These are phyloP conservation scores for Phasianus colchicus DNA, from an alignment of 2,113 vertebrate species.

Conservation along the genomic window DNA sequence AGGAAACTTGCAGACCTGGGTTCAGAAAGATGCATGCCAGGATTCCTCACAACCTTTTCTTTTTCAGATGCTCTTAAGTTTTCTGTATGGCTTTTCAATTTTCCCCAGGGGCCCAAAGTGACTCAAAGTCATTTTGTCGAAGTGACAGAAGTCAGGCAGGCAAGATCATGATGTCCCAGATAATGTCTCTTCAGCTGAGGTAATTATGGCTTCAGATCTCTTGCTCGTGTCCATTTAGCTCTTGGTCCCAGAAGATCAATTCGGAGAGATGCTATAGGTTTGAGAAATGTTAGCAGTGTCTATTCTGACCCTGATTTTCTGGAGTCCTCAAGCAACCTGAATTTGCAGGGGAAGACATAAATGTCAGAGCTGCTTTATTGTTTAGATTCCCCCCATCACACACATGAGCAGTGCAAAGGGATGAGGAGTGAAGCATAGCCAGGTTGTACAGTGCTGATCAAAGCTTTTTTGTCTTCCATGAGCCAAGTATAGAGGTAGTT, in stretches of 20 bases:
- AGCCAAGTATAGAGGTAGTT: not conserved
- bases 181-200: constrained; percentile 35
- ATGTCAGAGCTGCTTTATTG: not conserved
- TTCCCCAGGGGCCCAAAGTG: constrained; percentile 1
- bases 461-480: not conserved
- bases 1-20: not conserved
- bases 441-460: not conserved
- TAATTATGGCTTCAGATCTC: constrained; percentile 56
- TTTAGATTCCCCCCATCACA: not conserved
- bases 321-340: not conserved
- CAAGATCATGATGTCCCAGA: constrained; percentile 55
- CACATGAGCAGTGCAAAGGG: not conserved
- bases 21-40: not conserved
- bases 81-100: constrained; percentile 28
- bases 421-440: not conserved
- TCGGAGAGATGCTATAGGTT: not conserved
- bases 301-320: constrained; percentile 37
- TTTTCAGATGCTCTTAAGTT: constrained; percentile 4
- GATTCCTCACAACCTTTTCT: not conserved
- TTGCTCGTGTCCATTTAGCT: constrained; percentile 20
- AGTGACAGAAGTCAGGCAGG: constrained; percentile 52
- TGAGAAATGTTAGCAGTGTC: not conserved
- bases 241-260: constrained; percentile 36
- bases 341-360: constrained; percentile 9
- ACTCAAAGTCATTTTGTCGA: constrained; percentile 61